phyloP scores from a whole-genome alignment of 2,888 invertebrate species.

The Nowickia ferox region DNA sequence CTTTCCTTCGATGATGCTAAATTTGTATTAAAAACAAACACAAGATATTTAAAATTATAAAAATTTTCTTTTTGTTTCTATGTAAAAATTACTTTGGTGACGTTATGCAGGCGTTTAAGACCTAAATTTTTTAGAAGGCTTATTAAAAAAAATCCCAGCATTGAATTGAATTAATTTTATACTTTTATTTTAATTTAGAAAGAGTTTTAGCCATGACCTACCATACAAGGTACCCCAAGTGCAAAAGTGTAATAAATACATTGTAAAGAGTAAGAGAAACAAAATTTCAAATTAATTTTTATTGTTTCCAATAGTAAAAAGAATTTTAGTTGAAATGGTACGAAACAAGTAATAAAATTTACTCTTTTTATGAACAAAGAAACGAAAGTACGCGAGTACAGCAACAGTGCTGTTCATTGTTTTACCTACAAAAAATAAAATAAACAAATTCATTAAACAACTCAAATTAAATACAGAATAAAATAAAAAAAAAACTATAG shows the following conservation, averaged over 20 bases:
- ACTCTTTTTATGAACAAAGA: conserved; percentile 40
- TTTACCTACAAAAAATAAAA: conserved; percentile 14
- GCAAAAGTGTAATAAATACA: neutral
- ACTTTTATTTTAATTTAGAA: no score
- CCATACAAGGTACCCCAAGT: no score
- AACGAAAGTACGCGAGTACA: neutral
- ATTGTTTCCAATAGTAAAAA: conserved; percentile 36
- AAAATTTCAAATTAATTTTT: conserved; percentile 35
- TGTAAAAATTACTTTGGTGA: no score
- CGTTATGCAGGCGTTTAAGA: no score
- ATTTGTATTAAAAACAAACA: no score
- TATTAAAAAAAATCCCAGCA: no score
- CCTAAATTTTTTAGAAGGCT: no score
- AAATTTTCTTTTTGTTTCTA: no score
- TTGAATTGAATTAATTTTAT: no score
- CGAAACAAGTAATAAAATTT: conserved; percentile 60
- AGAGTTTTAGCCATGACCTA: no score
- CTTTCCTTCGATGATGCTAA: no score
- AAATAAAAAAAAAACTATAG: conserved; percentile 11
- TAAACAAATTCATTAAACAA: conserved; percentile 53
- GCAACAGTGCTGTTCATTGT: conserved; percentile 8
- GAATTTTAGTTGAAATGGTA: conserved; percentile 47
- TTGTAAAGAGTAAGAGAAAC: neutral
- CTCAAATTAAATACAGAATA: conserved; percentile 25
- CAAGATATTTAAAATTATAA: no score